Evolutionary conservation across 2,888 invertebrate species (phyloP), one percentile per base, ranked within the genome.

Genomic region (Marasmarcha lunaedactyla): DNA sequence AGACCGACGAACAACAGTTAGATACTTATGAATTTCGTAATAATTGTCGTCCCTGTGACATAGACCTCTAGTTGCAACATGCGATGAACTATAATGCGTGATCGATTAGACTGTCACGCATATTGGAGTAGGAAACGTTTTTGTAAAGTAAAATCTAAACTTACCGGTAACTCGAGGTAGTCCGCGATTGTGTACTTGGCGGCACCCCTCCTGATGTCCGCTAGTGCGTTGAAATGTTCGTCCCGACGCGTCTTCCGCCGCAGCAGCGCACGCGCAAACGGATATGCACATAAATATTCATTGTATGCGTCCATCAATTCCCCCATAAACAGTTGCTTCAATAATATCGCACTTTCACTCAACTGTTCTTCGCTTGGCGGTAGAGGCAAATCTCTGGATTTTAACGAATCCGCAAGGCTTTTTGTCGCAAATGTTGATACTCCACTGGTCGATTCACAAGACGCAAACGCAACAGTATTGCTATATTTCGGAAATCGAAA

Each of bases 91-190:
- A n/a, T n/a, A 3, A 10, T 30, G n/a, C 30, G 11, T 30, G 30
- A 11, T 30, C 11, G 30, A 30, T 30, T 30, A 30, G 4, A 20
- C 6, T n/a, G 30, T 30, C 30, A 30, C 30, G 30, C 30, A n/a
- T 11, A n/a, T 11, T 30, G 4, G n/a, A n/a, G n/a, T 11, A n/a
- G 30, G 30, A 30, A 30, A 11, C n/a, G n/a, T 30, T 9, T 30
- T n/a, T 30, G 11, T 11, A 3, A 7, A 30, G 30, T 30, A n/a
- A 7, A 9, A 30, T 30, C 6, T 11, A 6, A 15, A 88, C 89
- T 88, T 64, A 90, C 90, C 87, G 90, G 90, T 66, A 89, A 67
- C 63, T 88, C 86, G 47, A 90, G 85, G 50, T 90, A 85, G 46
- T 87, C 86, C 36, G 85, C 83, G 39, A 90, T 85, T 42, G 86